Evolutionary conservation across 2,113 vertebrate species (phyloP), one percentile per base, ranked within the genome.

Genomic region (Meriones unguiculatus): DNA sequence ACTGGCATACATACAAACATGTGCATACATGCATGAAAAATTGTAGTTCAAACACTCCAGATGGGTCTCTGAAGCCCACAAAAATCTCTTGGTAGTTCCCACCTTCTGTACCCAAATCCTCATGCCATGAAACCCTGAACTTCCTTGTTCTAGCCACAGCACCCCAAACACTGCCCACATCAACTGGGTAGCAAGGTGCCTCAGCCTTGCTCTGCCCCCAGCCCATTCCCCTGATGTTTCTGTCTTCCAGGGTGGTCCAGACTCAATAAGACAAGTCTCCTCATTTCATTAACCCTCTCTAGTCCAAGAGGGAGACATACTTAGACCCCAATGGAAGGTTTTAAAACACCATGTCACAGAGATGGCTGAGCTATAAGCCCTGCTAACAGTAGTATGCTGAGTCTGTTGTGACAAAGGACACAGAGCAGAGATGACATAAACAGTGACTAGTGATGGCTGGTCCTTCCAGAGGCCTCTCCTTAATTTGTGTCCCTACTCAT

Each of bases 101-200:
- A 1, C 2, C 17, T 25, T 14, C 67, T 1, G 24, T 4, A 28
- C 35, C 38, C 46, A 10, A 15, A 50, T 41, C 92, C 70, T 73
- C n/a, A 8, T 1, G 10, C 20, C 2, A 12, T n/a, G 17, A 84
- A 30, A 41, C 25, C 0, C 52, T 15, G n/a, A 38, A 38, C 22
- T 4, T 10, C 46, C 22, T 18, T 15, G 0, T 7, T 25, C 20
- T 3, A 1, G 38, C 14, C 0, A 52, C 14, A 22, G 35, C 0
- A 15, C 35, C 4, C 10, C n/a, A 14, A 17, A 25, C 1, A 0
- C 64, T 28, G 1, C 15, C 38, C 72, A 50, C 35, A 62, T 18
- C 6, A 46, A 2, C 1, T 0, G 2, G 13, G 18, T 8, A 2
- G 7, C 46, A 13, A 0, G 25, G 0, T 5, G 69, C 5, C 46